These are phyloP conservation scores for Platypus cylindrus DNA, from an alignment of 2,888 invertebrate genomes.

Conservation along the genomic window DNA sequence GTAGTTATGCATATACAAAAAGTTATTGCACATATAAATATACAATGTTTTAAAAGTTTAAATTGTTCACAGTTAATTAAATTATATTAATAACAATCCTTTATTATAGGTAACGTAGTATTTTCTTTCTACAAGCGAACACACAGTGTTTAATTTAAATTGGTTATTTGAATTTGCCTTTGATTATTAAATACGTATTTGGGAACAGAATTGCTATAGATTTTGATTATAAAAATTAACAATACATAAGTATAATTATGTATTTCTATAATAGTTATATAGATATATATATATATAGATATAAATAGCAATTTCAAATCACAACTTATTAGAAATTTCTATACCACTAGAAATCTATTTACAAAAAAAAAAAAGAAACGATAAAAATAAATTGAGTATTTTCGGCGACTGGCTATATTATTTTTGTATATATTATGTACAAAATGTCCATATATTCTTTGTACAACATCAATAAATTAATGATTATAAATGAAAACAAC, in stretches of 20 bases:
- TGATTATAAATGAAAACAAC: conserved; percentile 25
- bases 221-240: conserved; percentile 27
- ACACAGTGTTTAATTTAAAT: conserved; percentile 8
- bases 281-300: too few relatives aligned
- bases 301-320: conserved; percentile 25
- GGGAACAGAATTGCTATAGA: conserved; percentile 4
- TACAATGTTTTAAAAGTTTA: conserved; percentile 22
- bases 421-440: conserved; percentile 17
- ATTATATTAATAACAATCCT: conserved; percentile 8
- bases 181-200: conserved; percentile 5
- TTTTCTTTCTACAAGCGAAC: conserved; percentile 15
- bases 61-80: conserved; percentile 11
- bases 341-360: conserved; percentile 28
- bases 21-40: conserved; percentile 38
- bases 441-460: conserved; percentile 12
- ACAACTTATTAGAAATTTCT: conserved; percentile 32
- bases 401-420: conserved; percentile 27
- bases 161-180: not conserved
- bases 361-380: too few relatives aligned
- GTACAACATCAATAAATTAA: conserved; percentile 25
- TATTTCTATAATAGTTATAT: too few relatives aligned
- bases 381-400: too few relatives aligned
- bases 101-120: conserved; percentile 14
- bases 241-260: conserved; percentile 26
- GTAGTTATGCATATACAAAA: conserved; percentile 35